Conservation (phyloP, 2,888 invertebrate genomes). For the Rotaria socialis region DNA sequence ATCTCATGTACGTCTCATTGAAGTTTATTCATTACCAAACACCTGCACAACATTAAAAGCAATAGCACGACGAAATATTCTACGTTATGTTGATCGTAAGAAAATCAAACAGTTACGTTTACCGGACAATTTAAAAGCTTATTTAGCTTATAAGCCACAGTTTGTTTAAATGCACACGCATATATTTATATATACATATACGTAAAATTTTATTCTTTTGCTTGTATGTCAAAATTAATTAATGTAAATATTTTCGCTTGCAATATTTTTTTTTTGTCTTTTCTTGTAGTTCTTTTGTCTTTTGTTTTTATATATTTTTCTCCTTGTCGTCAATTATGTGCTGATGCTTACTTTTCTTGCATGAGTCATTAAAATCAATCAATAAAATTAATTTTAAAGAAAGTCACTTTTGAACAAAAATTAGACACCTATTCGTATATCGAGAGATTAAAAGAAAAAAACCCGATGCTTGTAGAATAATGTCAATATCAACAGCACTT, state of each 20-base stretch:
- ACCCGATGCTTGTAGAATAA: not conserved
- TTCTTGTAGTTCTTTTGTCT: not conserved
- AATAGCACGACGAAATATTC: conserved; percentile 5
- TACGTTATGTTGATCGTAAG: conserved; percentile 23
- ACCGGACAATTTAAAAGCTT: conserved; percentile 20
- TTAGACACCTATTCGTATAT: not conserved
- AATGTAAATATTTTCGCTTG: not conserved
- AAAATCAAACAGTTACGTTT: conserved; percentile 7
- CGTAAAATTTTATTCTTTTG: not conserved
- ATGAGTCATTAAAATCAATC: not conserved
- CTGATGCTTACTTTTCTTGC: not conserved
- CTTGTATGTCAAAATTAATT: not conserved
- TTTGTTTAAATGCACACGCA: not conserved
- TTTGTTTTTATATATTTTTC: not conserved
- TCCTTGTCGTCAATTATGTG: not conserved
- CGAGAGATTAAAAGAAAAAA: not conserved
- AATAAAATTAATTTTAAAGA: not conserved
- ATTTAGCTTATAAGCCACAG: conserved; percentile 27
- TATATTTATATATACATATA: not conserved
- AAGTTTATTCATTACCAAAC: conserved; percentile 35
- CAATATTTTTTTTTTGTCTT: not conserved
- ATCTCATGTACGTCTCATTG: conserved; percentile 8
- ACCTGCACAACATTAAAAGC: conserved; percentile 34
- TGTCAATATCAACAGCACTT: not conserved
- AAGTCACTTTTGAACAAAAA: not conserved